Conservation (phyloP, 2,888 invertebrate genomes). For the Tortrix viridana region DNA sequence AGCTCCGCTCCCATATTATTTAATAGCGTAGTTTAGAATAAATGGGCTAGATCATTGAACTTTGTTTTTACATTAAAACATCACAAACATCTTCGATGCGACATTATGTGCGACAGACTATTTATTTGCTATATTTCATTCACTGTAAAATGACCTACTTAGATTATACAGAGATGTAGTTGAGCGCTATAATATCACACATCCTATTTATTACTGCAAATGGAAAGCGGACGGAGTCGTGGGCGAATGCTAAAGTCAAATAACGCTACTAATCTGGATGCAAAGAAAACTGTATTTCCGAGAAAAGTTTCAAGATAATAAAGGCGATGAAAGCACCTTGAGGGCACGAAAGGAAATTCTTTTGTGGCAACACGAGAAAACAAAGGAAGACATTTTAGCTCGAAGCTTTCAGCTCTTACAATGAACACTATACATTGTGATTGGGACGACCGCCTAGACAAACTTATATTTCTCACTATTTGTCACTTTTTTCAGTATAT, state of each 20-base stretch:
- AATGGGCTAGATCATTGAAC: too few relatives aligned
- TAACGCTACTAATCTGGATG: slow-evolving; percentile 25
- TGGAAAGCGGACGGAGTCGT: too few relatives aligned
- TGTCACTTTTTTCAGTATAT: not conserved
- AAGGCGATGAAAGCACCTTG: slow-evolving; percentile 20
- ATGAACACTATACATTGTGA: slow-evolving; percentile 34
- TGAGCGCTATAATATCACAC: too few relatives aligned
- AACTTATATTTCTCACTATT: slow-evolving; percentile 4
- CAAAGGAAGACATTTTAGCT: slow-evolving; percentile 38
- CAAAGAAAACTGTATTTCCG: slow-evolving; percentile 41
- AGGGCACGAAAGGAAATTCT: slow-evolving; percentile 18
- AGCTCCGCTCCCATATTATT: too few relatives aligned
- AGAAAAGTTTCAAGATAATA: slow-evolving; percentile 38
- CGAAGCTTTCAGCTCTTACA: slow-evolving; percentile 31
- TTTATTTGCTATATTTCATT: too few relatives aligned
- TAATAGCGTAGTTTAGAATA: too few relatives aligned
- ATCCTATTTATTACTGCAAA: too few relatives aligned
- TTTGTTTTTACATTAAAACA: too few relatives aligned
- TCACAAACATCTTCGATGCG: too few relatives aligned
- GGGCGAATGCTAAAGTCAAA: not conserved
- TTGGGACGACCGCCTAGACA: slow-evolving; percentile 25
- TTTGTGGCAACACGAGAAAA: slow-evolving; percentile 31
- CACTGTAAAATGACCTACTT: too few relatives aligned
- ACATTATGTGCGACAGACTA: too few relatives aligned
- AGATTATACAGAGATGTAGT: too few relatives aligned